Evolutionary conservation across 2,797 vertebrate genomes (phyloP), one percentile per base, ranked within the genome.

Genomic region (Chiroxiphia lanceolata): DNA sequence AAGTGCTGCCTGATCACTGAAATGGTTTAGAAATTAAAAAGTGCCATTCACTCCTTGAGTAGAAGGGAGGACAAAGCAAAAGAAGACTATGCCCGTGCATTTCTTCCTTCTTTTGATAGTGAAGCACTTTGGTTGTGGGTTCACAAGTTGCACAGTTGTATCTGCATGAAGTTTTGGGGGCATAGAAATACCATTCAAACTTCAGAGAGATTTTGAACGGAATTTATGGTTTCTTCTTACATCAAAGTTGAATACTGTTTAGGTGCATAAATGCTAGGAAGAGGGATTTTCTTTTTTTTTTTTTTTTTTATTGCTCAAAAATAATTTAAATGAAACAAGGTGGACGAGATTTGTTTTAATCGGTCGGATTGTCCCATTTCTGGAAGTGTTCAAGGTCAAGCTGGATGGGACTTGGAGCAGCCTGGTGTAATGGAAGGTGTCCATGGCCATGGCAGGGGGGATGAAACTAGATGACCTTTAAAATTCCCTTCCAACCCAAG

Each of bases 211-310:
- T 59, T 61, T 78, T 61, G 42, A 78, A 38, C 7, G 65, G 29
- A 77, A 68, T 13, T 33, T 3, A 7, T 31, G 7, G 3, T 31
- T 83, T 83, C 22, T 81, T 4, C n/a, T 12, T 38, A 10, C 5
- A 9, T 70, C 8, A 42, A 15, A 2, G 3, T n/a, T 79, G 7
- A 10, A 5, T 71, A 27, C 7, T 42, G 8, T 53, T 92, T 10
- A 57, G 38, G 34, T 34, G 10, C 33, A 57, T 50, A 91, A 83
- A 27, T 56, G 21, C 21, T 56, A 21, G 8, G 20, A 70, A 27
- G 42, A 72, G 12, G 29, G 8, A 14, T 65, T 64, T 56, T 36
- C 0, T 25, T 42, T 44, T 0, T 7, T 50, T 38, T 3, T n/a
- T 17, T 8, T 13, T 36, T 61, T 48, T 50, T 1, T 6, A 25